Conservation (phyloP, 2,113 vertebrate genomes). For the Menidia beryllina region DNA sequence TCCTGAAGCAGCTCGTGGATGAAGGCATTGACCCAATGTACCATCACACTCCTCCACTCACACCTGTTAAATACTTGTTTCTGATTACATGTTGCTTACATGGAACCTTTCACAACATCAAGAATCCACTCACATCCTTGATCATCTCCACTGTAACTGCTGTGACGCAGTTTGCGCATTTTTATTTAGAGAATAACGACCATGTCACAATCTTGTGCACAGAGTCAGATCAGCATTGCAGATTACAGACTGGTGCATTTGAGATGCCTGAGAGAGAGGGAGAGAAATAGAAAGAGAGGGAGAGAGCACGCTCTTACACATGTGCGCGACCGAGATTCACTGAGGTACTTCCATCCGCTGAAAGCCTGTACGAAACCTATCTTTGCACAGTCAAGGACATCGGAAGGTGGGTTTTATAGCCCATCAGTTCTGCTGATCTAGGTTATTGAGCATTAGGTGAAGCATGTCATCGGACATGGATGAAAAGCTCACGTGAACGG, state of each 20-base stretch:
- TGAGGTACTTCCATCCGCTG: slow-evolving; percentile 7
- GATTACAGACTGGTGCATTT: slow-evolving; percentile 9
- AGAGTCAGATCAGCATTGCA: slow-evolving; percentile 8
- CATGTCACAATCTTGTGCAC: neutral
- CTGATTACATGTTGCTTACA: neutral
- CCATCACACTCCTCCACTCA: slow-evolving; percentile 2
- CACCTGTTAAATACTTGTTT: slow-evolving; percentile 3
- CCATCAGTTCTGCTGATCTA: slow-evolving; percentile 44
- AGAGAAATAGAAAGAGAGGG: too few species aligned
- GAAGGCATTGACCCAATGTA: too few species aligned
- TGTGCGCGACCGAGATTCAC: neutral
- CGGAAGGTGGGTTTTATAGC: slow-evolving; percentile 30
- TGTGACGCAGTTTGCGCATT: neutral
- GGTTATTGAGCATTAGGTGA: slow-evolving; percentile 35
- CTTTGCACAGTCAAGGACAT: slow-evolving; percentile 39
- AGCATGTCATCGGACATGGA: slow-evolving; percentile 29
- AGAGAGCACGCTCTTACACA: slow-evolving; percentile 9
- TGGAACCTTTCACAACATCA: neutral
- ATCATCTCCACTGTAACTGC: neutral
- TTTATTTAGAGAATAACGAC: neutral
- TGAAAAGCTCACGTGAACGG: slow-evolving; percentile 36
- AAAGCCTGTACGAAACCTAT: slow-evolving; percentile 13
- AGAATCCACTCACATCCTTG: neutral
- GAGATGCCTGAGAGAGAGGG: slow-evolving; percentile 19
- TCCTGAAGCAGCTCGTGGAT: too few species aligned